Evolutionary conservation across 2,797 vertebrate species (phyloP), one percentile per base, ranked within the genome.

Genomic region (Sibirionetta formosa): DNA sequence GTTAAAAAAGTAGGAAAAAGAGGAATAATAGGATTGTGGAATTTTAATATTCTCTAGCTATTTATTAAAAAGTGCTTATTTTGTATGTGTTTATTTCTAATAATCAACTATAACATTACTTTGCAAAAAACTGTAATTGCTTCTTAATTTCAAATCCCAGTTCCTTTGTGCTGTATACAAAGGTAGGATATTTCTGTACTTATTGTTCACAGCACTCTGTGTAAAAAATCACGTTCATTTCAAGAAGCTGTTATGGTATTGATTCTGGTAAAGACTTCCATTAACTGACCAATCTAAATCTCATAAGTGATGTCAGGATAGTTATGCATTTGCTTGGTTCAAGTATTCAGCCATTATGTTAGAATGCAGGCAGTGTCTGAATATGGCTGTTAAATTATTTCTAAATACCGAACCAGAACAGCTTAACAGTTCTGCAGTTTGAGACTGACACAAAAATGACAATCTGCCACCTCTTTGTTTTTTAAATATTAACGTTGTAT

Each of bases 211-310:
- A 97, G 97, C 95, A 84, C 97, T 98, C 97, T 94, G 96, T 97
- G 97, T 98, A 98, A 98, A 98, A 98, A 98, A 97, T 97, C 97
- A 98, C 97, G 97, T 98, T 98, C 98, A 98, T 98, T 98, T 98
- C 98, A 98, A 98, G 98, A 98, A 98, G 98, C 98, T 98, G 98
- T 98, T 98, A 98, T 98, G 98, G 98, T 98, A 98, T 98, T 98
- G 98, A 98, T 98, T 98, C 98, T 98, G 98, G 98, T 98, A 98
- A 98, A 98, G 98, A 98, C 98, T 98, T 98, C 98, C 98, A 98
- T 98, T 98, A 98, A 98, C 98, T 98, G 98, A 98, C 98, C 98
- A 98, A 98, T 98, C 98, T 98, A 98, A 98, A 98, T 98, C 98
- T 98, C 98, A 98, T 98, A 98, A 98, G 98, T 98, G 98, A 98